Percentiles rank a stretch among this genome's conserved stretches.
These are phyloP conservation scores for Toxotes chatareus DNA, from an alignment of 2,113 vertebrate genomes.

Conservation along the genomic window DNA sequence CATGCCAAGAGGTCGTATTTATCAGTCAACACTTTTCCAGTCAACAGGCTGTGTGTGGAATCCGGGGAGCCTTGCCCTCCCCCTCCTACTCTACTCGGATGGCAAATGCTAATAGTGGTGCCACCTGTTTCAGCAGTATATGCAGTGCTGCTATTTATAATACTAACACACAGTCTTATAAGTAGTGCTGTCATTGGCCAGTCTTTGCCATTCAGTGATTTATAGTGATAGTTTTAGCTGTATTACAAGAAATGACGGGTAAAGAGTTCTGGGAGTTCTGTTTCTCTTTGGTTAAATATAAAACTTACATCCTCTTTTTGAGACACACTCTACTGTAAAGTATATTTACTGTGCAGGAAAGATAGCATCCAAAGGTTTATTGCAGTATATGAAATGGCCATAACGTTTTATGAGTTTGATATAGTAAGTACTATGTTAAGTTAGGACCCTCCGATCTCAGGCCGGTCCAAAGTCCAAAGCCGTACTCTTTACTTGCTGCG, in stretches of 20 bases:
- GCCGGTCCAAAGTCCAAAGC: too few species aligned
- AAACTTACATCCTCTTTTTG: slow-evolving; percentile 48
- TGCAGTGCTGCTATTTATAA: slow-evolving; percentile 68
- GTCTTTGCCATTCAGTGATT: slow-evolving; percentile 40
- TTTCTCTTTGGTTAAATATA: slow-evolving; percentile 55
- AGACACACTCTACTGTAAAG: neutral
- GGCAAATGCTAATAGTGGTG: slow-evolving; percentile 56
- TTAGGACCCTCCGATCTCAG: too few species aligned
- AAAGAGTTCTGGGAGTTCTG: slow-evolving; percentile 49
- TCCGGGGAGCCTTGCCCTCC: slow-evolving; percentile 57
- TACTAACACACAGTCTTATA: slow-evolving; percentile 21
- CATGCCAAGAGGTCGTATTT: slow-evolving; percentile 63
- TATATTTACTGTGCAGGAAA: neutral
- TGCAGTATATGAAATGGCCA: neutral
- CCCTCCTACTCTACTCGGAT: slow-evolving; percentile 50
- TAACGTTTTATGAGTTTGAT: slow-evolving; percentile 6
- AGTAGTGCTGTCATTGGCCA: slow-evolving; percentile 52
- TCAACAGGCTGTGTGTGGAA: slow-evolving; percentile 57
- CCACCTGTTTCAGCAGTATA: slow-evolving; percentile 74
- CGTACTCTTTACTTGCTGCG: too few species aligned
- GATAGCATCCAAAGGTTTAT: neutral
- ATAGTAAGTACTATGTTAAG: neutral
- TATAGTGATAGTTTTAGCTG: slow-evolving; percentile 36
- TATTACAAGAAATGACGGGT: slow-evolving; percentile 52
- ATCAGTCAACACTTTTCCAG: slow-evolving; percentile 66